phyloP scores from a whole-genome alignment of 2,113 vertebrate genomes.

The Rhipidura dahli region DNA sequence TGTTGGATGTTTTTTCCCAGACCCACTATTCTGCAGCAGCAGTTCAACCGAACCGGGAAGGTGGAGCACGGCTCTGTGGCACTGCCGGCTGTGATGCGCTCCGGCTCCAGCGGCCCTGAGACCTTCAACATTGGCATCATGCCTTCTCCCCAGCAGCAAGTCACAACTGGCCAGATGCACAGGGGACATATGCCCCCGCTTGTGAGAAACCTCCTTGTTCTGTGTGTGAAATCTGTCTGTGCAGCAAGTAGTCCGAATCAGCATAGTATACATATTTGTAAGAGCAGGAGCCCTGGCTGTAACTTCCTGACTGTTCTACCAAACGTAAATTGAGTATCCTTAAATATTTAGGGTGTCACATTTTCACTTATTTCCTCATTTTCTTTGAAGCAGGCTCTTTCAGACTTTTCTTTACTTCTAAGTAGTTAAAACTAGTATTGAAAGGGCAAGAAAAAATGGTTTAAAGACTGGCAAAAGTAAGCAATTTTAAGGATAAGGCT shows the following conservation, averaged over 20 bases:
- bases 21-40: slow-evolving; percentile 96
- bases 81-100: slow-evolving; percentile 92
- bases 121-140: slow-evolving; percentile 92
- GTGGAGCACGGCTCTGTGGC: slow-evolving; percentile 94
- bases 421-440: neutral
- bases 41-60: slow-evolving; percentile 92
- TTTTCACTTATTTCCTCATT: neutral
- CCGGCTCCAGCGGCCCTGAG: slow-evolving; percentile 91
- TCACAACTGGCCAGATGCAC: slow-evolving; percentile 97
- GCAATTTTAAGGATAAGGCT: neutral
- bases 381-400: neutral
- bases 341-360: neutral
- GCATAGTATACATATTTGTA: fast-evolving
- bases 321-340: neutral
- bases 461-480: neutral
- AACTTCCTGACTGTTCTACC: neutral
- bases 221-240: neutral
- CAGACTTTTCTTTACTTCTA: neutral
- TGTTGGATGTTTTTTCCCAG: slow-evolving; percentile 49
- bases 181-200: slow-evolving; percentile 96
- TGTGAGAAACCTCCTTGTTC: slow-evolving; percentile 74
- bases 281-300: too few relatives aligned
- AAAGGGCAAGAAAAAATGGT: neutral
- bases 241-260: neutral
- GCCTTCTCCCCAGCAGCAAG: slow-evolving; percentile 94